phyloP scores from a whole-genome alignment of 2,797 vertebrate species.

The Myripristis jacobus region DNA sequence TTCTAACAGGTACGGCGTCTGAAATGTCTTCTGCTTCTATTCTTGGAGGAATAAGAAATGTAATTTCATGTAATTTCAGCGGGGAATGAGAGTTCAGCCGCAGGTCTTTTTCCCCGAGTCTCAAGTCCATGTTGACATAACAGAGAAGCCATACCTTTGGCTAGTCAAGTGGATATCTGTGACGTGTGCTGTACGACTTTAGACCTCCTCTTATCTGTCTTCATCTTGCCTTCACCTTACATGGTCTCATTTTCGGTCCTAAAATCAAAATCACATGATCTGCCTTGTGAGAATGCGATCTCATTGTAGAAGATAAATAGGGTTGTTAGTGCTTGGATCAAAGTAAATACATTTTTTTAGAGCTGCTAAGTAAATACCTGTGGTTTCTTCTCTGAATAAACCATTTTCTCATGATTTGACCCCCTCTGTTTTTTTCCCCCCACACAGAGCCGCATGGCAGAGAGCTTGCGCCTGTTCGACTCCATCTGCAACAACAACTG shows the following conservation, averaged over 20 bases:
- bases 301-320: constrained; percentile 55
- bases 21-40: constrained; percentile 12
- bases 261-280: constrained; percentile 13
- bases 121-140: constrained; percentile 75
- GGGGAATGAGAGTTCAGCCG: constrained; percentile 56
- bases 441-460: constrained; percentile 84
- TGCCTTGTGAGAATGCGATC: constrained; percentile 73
- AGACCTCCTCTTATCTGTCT: constrained; percentile 27
- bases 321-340: constrained; percentile 6
- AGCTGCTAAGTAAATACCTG: neutral
- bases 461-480: constrained; percentile 87
- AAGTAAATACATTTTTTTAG: constrained; percentile 31
- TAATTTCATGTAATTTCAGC: constrained; percentile 24
- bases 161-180: constrained; percentile 40
- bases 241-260: constrained; percentile 12
- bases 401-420: constrained; percentile 7
- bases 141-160: constrained; percentile 48
- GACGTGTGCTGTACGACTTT: constrained; percentile 18
- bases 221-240: constrained; percentile 13
- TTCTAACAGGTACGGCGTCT: too few species aligned
- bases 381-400: neutral
- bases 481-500: constrained; percentile 91
- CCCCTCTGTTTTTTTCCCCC: neutral
- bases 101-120: constrained; percentile 53
- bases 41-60: constrained; percentile 16